Evolutionary conservation across 2,888 invertebrate genomes (phyloP).

Genomic region (Cerastis leucographa): DNA sequence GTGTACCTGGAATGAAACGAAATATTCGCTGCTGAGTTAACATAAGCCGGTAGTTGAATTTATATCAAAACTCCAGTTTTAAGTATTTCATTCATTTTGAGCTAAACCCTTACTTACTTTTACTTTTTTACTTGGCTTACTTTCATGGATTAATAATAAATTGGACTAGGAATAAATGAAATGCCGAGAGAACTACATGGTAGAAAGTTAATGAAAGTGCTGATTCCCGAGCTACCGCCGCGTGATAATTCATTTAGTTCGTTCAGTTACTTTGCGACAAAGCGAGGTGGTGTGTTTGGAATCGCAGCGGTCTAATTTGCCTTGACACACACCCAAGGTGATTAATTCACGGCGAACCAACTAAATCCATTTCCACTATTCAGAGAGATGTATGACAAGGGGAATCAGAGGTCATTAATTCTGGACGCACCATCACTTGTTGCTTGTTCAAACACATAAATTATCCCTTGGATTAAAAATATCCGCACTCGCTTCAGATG

Average conservation of each 20-base stretch:
- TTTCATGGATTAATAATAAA: conserved; percentile 68
- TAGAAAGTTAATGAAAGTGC: conserved; percentile 73
- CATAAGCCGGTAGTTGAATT: conserved; percentile 44
- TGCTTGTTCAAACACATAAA: conserved; percentile 62
- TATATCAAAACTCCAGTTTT: conserved; percentile 29
- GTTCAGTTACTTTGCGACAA: conserved; percentile 70
- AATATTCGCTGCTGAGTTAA: conserved; percentile 35
- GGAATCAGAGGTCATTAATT: conserved; percentile 50
- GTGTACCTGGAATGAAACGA: conserved; percentile 19
- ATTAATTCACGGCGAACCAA: conserved; percentile 66
- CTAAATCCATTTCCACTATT: conserved; percentile 62
- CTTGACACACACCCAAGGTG: conserved; percentile 61
- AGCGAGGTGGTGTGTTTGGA: conserved; percentile 65
- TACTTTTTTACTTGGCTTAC: too few relatives aligned
- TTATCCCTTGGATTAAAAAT: conserved; percentile 50
- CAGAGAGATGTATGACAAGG: conserved; percentile 48
- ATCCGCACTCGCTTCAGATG: conserved; percentile 23
- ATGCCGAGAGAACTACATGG: conserved; percentile 48
- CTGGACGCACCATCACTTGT: conserved; percentile 55
- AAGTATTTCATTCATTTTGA: conserved; percentile 27
- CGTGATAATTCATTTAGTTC: conserved; percentile 74
- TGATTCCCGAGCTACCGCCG: conserved; percentile 62
- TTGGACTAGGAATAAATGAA: conserved; percentile 62
- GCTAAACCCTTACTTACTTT: conserved; percentile 56
- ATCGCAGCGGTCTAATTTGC: conserved; percentile 68